Evolutionary conservation across 2,797 vertebrate species (phyloP).

Genomic region (Trachurus trachurus): DNA sequence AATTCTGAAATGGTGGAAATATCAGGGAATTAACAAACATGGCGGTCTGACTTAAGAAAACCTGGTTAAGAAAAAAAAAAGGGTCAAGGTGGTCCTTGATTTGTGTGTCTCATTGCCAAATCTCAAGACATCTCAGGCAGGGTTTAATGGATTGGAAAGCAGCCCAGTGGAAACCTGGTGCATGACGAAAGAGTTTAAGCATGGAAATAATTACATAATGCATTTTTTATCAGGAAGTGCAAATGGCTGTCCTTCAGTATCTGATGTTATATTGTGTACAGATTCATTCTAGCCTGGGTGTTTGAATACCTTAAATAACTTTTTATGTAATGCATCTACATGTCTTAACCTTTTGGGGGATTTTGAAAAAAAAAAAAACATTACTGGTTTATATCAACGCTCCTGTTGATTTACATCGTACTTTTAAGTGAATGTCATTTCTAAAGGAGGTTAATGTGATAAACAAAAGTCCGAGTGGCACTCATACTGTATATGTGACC

Average conservation of each 20-base stretch:
- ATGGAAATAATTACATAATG: conserved; percentile 56
- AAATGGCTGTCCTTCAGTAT: conserved; percentile 54
- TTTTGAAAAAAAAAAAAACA: conserved; percentile 23
- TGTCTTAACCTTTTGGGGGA: conserved; percentile 56
- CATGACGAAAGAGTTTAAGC: conserved; percentile 47
- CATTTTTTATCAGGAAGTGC: conserved; percentile 56
- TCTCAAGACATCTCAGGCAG: conserved; percentile 83
- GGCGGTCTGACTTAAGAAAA: conserved; percentile 58
- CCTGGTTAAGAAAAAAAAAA: conserved; percentile 34
- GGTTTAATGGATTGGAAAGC: conserved; percentile 58
- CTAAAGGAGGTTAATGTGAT: conserved; percentile 58
- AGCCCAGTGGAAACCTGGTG: conserved; percentile 58
- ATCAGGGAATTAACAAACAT: conserved; percentile 78
- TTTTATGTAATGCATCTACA: conserved; percentile 55
- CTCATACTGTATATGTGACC: conserved; percentile 24
- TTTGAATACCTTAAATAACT: conserved; percentile 62
- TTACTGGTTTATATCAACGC: conserved; percentile 43
- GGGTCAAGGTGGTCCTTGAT: conserved; percentile 55
- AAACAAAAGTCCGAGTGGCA: conserved; percentile 37
- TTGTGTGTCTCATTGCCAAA: conserved; percentile 71
- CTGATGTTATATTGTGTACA: conserved; percentile 64
- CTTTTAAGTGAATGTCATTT: conserved; percentile 60
- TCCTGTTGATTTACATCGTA: conserved; percentile 37
- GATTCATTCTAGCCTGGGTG: conserved; percentile 58
- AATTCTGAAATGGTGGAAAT: conserved; percentile 62